Base-by-base conservation (phyloP, 2,113 vertebrate genomes). In the Aythya baeri region DNA sequence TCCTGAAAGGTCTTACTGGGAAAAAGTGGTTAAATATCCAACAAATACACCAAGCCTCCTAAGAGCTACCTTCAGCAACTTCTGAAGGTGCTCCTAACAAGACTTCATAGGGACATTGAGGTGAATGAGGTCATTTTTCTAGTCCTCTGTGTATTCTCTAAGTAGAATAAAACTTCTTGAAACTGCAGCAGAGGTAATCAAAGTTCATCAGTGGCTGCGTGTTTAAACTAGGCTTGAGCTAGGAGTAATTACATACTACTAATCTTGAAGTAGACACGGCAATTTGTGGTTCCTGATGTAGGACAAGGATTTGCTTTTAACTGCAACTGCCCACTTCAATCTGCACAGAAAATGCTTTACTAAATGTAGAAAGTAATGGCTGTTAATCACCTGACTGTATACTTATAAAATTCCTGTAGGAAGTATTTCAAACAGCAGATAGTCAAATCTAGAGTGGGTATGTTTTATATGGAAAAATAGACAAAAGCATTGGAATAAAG, bases 191-290 rank as follows among this genome's bases (percentile, higher is more conserved):
- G 78, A 82, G 26, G 68, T 83, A 95, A 81, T 87, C 65, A 81
- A 52, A 94, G 94, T 88, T 96, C 68, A 86, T 91, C 86, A 66
- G 38, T 90, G 49, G 41, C 62, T 90, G 74, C 41, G 32, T 91
- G 32, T 63, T 76, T 74, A 89, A 89, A 77, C 75, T 67, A 86
- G 68, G 73, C 54, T 91, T 86, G 73, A 86, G 58, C 86, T 76
- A 54, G 83, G 73, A 91, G 83, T 96, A 96, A 97, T 96, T 94
- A 75, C 66, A 96, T 66, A 17, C 58, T 97, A 22, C 95, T 96
- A 96, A 96, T 96, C 80, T 58, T 92, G 83, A 96, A 92, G 41
- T 11, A 93, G 76, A 94, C 49, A n/a, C 77, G 63, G 62, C 44
- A 96, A 84, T 97, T 95, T 94, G 95, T 86, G 95, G 94, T 90